Conservation (phyloP, 2,797 vertebrate species). For the Bradypodion ventrale region DNA sequence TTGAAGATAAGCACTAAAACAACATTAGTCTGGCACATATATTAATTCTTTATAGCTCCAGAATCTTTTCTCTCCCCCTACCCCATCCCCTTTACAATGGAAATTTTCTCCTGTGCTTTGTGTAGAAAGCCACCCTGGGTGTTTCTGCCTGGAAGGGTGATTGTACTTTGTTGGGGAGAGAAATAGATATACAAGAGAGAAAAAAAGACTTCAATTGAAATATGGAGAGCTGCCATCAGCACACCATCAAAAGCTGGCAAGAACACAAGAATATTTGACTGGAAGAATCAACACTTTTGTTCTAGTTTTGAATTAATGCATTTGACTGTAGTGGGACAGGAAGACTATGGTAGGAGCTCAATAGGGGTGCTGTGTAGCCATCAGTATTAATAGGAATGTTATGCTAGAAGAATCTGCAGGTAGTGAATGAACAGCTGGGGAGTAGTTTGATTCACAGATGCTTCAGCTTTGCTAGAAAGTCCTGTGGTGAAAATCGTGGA, state of each 20-base stretch:
- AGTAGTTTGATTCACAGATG: slow-evolving; percentile 71
- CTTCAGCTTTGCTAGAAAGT: slow-evolving; percentile 57
- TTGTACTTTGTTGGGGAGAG: slow-evolving; percentile 32
- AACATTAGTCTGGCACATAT: slow-evolving; percentile 56
- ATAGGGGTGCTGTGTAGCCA: slow-evolving; percentile 48
- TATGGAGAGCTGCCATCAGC: slow-evolving; percentile 40
- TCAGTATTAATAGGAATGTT: slow-evolving; percentile 59
- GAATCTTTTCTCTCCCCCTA: slow-evolving; percentile 49
- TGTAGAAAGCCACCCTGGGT: slow-evolving; percentile 61
- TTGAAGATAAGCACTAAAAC: slow-evolving; percentile 80
- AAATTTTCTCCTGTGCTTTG: slow-evolving; percentile 62
- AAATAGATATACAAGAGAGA: slow-evolving; percentile 47
- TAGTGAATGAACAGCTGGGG: slow-evolving; percentile 67
- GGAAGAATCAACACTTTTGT: slow-evolving; percentile 34
- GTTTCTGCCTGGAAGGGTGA: slow-evolving; percentile 45
- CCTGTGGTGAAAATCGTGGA: slow-evolving; percentile 70
- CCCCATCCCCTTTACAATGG: slow-evolving; percentile 36
- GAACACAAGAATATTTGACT: slow-evolving; percentile 35
- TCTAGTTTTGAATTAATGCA: slow-evolving; percentile 45
- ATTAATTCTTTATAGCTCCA: slow-evolving; percentile 66
- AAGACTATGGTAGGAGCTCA: slow-evolving; percentile 39
- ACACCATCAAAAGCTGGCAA: slow-evolving; percentile 26
- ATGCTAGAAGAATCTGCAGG: slow-evolving; percentile 55
- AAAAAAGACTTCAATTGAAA: slow-evolving; percentile 51
- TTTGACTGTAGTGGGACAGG: slow-evolving; percentile 47